Evolutionary conservation across 2,888 invertebrate genomes (phyloP).

Genomic region (Zygothrica quintamaculata): DNA sequence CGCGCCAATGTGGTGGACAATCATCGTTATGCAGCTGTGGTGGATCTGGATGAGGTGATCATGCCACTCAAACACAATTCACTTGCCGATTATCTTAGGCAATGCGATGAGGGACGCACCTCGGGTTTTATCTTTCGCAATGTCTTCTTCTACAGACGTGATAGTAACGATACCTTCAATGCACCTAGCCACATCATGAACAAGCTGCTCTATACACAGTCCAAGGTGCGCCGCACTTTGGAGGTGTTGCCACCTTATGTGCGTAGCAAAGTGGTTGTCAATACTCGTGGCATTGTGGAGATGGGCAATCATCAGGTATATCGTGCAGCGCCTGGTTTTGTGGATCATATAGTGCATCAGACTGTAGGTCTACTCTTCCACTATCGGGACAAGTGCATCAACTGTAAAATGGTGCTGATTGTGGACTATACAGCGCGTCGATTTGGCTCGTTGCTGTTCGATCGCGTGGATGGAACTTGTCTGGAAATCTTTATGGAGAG

Average conservation of each 20-base stretch:
- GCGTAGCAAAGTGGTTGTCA: conserved; percentile 94
- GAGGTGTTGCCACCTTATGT: conserved; percentile 87
- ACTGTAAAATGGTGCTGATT: conserved; percentile 74
- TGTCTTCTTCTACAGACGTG: conserved; percentile 85
- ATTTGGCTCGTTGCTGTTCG: conserved; percentile 83
- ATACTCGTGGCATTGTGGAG: conserved; percentile 92
- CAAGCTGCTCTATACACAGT: conserved; percentile 83
- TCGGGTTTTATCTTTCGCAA: conserved; percentile 85
- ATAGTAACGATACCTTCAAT: conserved; percentile 83
- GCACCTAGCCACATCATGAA: conserved; percentile 75
- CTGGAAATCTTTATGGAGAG: conserved; percentile 72
- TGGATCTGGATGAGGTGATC: conserved; percentile 95
- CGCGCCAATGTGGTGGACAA: conserved; percentile 90
- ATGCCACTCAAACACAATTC: conserved; percentile 91
- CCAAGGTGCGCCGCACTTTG: conserved; percentile 81
- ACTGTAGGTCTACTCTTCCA: conserved; percentile 83
- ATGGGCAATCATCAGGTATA: conserved; percentile 94
- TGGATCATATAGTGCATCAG: conserved; percentile 76
- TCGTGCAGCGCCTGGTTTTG: conserved; percentile 71
- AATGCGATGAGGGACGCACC: conserved; percentile 80
- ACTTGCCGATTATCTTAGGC: conserved; percentile 85
- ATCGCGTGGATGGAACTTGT: conserved; percentile 82
- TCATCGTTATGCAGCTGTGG: conserved; percentile 91
- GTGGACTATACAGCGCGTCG: conserved; percentile 82
- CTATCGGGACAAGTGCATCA: conserved; percentile 82